Percentiles rank a stretch among this genome's conserved stretches.
Conservation (phyloP, 2,113 vertebrate species). For the Actenoides lindsayi region DNA sequence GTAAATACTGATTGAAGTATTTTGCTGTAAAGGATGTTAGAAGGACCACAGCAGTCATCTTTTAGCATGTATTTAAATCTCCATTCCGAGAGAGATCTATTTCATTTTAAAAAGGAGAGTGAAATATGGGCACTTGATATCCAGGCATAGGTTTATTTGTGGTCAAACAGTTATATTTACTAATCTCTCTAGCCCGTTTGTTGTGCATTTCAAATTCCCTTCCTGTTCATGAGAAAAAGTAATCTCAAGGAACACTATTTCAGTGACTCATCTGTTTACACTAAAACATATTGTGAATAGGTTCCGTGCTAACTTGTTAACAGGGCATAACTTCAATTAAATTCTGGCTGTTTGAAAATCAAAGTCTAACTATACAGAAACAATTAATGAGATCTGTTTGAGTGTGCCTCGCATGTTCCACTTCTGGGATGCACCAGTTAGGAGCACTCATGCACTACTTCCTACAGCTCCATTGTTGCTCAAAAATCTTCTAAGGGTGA, state of each 20-base stretch:
- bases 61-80: neutral
- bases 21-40: neutral
- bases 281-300: neutral
- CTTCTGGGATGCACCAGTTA: neutral
- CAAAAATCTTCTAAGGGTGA: neutral
- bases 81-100: neutral
- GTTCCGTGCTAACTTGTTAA: neutral
- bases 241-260: neutral
- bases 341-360: neutral
- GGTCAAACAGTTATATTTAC: neutral
- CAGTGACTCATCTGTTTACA: conserved; percentile 23
- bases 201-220: too few species aligned
- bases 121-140: neutral
- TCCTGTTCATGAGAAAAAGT: too few species aligned
- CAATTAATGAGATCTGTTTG: neutral
- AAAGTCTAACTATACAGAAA: neutral
- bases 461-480: neutral
- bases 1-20: neutral
- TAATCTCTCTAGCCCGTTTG: neutral
- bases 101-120: neutral
- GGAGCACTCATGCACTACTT: neutral
- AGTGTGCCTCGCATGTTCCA: neutral
- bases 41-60: neutral
- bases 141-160: neutral
- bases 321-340: neutral